Evolutionary conservation across 2,888 invertebrate species (phyloP), one percentile per base, ranked within the genome.

Genomic region (Athripsodes cinereus): DNA sequence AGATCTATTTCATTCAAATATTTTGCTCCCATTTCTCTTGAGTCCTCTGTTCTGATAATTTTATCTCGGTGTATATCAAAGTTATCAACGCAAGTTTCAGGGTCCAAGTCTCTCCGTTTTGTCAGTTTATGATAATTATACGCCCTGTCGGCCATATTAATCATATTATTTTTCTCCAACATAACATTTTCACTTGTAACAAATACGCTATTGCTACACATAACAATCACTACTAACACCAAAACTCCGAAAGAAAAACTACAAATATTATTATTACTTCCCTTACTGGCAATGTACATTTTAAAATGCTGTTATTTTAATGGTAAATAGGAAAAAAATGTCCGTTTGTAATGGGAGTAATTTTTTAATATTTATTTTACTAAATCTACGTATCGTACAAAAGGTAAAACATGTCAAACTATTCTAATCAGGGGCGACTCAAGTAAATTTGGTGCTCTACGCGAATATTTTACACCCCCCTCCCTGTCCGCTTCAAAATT

Each of bases 41-140:
- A 94, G 72, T 94, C 94, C 69, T 91, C 88, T 1, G 93, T 92
- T 68, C 92, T 82, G 69, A 95, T 95, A 68, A 95, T 95, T 71
- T 92, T 92, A 74, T 92, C 90, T 68, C 82, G 83, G 73, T 91
- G 91, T 64, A 94, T 84, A 73, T 91, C 90, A 72, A 93, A 94
- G 68, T 85, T 86, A 66, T 86, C 81, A 67, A 84, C 78, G 74
- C 90, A 90, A 67, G 81, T 82, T 65, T 83, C 83, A 60, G 85
- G 78, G 70, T 84, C 83, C 64, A 82, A 77, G 67, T 84, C 84
- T 64, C 70, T 66, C 10, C 70, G 65, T 62, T 74, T 73, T 46
- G 46, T 72, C 46, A 61, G 31, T 52, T 55, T 62, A 51, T 60
- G 61, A 21, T 51, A 49, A 26, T 60, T 55, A 10, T 35, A 54